Evolutionary conservation across 1,140 invertebrate genomes (phyloP), one percentile per base, ranked within the genome.

Genomic region (Holcopasites calliopsidis): DNA sequence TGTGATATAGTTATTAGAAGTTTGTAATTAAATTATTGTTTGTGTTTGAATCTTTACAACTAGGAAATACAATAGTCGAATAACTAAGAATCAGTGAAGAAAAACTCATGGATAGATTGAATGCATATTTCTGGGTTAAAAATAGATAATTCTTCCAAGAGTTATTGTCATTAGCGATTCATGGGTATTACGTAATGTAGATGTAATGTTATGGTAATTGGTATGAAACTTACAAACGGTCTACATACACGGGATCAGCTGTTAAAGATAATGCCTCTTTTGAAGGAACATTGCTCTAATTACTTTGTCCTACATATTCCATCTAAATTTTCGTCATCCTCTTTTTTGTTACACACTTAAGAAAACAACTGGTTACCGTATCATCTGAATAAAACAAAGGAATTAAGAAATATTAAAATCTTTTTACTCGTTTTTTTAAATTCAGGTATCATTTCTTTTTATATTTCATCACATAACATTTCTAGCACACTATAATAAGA

Each of bases 191-290:
- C n/a, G 35, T 31, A 77, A 77, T 38, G 26, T 50, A 18, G 21
- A 65, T 26, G 21, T 65, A 49, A 60, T 58, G 26, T 65, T 75
- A 75, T 69, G 72, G 8, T 75, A 75, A 69, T 75, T 75, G 40
- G 44, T 13, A 60, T 26, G 33, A 49, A 69, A 28, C 26, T 60
- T 11, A 10, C 10, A 69, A n/a, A 50, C 33, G 58, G 21, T 69
- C 44, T 31, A 66, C 21, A 40, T 66, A 35, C 16, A 21, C 33
- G 38, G 57, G 35, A 16, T 33, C n/a, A 69, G 26, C 10, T 44
- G 49, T 11, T 10, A 11, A 50, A 21, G 31, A 66, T n/a, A 44
- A 3, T 50, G 1, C 11, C 18, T 65, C 23, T 44, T 66, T 28
- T 44, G 13, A 55, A 35, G 13, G 5, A 13, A 13, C 10, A n/a